Percentiles rank a stretch among this genome's conserved stretches.
phyloP scores from a whole-genome alignment of 2,113 vertebrate species.

The Octodon degus region DNA sequence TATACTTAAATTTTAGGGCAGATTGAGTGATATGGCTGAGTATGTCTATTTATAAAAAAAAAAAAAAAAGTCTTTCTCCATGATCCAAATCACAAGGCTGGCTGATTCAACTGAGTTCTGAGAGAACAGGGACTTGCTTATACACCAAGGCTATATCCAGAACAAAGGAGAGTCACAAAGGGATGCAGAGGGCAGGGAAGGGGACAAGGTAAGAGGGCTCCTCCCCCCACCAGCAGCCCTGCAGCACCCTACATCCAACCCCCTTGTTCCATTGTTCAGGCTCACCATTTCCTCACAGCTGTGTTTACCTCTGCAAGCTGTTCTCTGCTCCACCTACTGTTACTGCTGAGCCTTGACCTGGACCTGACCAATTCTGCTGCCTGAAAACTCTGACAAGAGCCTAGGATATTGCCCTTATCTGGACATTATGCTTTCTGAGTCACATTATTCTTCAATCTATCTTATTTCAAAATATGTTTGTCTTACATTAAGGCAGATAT shows the following conservation, averaged over 20 bases:
- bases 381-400: neutral
- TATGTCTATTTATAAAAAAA: neutral
- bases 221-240: neutral
- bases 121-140: neutral
- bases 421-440: neutral
- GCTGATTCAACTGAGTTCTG: neutral
- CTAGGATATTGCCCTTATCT: neutral
- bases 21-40: neutral
- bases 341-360: too few relatives aligned
- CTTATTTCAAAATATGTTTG: neutral
- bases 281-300: neutral
- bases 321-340: too few relatives aligned
- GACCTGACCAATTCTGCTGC: neutral
- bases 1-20: too few relatives aligned
- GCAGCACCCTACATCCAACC: neutral
- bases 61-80: neutral
- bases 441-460: neutral
- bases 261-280: neutral
- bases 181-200: neutral
- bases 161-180: neutral
- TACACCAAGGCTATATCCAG: neutral
- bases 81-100: neutral
- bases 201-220: neutral
- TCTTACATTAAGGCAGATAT: neutral
- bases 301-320: neutral